A percentile compares a stretch with the other conserved stretches of the same genome.
Evolutionary conservation across 2,888 invertebrate species (phyloP).

Genomic region (Xylocampa areola): DNA sequence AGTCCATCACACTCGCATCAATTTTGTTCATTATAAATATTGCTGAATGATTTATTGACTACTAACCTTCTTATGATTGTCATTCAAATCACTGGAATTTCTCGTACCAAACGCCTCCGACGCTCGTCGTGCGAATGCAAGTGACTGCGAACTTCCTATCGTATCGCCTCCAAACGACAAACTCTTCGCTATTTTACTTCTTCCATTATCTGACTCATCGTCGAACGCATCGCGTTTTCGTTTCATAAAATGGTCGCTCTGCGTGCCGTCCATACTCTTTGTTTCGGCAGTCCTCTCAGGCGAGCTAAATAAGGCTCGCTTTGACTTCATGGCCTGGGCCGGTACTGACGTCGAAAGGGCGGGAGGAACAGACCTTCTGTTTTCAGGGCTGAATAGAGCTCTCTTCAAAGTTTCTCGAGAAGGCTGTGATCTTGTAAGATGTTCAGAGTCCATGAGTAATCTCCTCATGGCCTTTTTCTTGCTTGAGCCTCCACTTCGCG

Average conservation of each 20-base stretch:
- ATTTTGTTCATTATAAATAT: too few relatives aligned
- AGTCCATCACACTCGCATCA: too few relatives aligned
- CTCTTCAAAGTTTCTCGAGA: slow-evolving; percentile 91
- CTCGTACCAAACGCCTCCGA: slow-evolving; percentile 76
- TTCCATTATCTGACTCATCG: slow-evolving; percentile 68
- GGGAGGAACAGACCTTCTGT: slow-evolving; percentile 71
- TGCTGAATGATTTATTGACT: not conserved
- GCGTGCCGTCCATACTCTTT: slow-evolving; percentile 78
- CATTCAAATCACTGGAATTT: slow-evolving; percentile 88
- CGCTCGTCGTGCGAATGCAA: slow-evolving; percentile 75
- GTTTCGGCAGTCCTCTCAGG: slow-evolving; percentile 83
- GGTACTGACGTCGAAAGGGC: slow-evolving; percentile 81
- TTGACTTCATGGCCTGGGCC: slow-evolving; percentile 89
- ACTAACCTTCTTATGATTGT: slow-evolving; percentile 91
- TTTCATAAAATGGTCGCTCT: slow-evolving; percentile 79
- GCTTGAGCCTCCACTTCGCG: slow-evolving; percentile 90
- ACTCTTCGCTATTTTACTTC: slow-evolving; percentile 89
- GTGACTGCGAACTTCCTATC: slow-evolving; percentile 66
- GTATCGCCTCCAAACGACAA: slow-evolving; percentile 89
- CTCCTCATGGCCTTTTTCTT: slow-evolving; percentile 89
- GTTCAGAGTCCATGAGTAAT: slow-evolving; percentile 81
- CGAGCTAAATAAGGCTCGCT: slow-evolving; percentile 91
- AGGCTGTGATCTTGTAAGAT: slow-evolving; percentile 75
- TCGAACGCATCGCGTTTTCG: slow-evolving; percentile 87
- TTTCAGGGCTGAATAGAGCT: slow-evolving; percentile 93